phyloP scores from a whole-genome alignment of 2,797 vertebrate species.

The Mycteria americana region DNA sequence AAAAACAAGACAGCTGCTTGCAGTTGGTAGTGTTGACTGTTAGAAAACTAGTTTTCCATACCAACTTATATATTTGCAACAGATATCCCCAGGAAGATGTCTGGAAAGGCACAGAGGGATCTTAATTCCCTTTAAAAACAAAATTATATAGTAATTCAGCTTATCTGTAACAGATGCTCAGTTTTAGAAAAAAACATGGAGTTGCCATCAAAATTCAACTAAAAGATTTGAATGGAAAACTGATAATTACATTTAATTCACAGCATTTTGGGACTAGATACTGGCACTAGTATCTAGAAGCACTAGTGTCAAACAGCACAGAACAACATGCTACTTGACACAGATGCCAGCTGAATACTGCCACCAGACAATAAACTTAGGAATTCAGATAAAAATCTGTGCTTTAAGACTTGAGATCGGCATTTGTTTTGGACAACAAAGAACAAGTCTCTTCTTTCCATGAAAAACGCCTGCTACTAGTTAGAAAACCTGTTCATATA shows the following conservation, averaged over 20 bases:
- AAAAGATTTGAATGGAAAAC: background rate
- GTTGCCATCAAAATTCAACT: background rate
- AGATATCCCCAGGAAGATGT: slow-evolving; percentile 3
- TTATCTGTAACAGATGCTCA: slow-evolving; percentile 23
- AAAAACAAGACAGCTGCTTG: background rate
- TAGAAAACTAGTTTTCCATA: slow-evolving; percentile 11
- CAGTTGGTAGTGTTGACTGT: background rate
- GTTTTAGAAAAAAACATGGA: background rate
- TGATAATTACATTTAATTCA: background rate
- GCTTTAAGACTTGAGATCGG: background rate
- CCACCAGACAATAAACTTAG: background rate
- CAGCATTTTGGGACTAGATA: background rate
- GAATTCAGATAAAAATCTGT: background rate
- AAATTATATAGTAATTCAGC: background rate
- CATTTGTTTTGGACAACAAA: background rate
- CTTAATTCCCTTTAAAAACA: background rate
- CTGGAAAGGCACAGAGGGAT: background rate
- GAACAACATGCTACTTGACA: background rate
- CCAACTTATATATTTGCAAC: background rate
- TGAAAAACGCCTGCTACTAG: background rate
- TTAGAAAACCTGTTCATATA: background rate
- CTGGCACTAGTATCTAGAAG: background rate
- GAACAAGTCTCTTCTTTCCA: background rate
- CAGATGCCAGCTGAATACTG: background rate
- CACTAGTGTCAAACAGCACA: background rate